Conservation (phyloP, 2,113 vertebrate genomes). For the Trinectes maculatus region DNA sequence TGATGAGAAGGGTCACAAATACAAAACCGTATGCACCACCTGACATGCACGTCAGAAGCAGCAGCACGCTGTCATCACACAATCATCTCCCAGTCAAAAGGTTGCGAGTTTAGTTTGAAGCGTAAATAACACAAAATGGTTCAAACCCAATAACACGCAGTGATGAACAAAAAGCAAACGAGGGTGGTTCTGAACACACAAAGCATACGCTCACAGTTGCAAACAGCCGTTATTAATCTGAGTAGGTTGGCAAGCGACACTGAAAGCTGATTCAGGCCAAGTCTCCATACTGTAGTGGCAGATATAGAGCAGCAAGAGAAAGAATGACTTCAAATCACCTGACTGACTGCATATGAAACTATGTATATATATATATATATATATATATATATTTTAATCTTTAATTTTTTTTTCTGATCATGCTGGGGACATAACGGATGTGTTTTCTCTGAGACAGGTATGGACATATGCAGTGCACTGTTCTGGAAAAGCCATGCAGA, state of each 20-base stretch:
- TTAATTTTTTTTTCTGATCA: too few relatives aligned
- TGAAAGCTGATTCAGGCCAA: conserved; percentile 73
- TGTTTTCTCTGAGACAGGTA: conserved; percentile 77
- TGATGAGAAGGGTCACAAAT: neutral
- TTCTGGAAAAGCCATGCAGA: conserved; percentile 95
- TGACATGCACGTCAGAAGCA: conserved; percentile 81
- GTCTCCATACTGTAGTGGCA: conserved; percentile 20
- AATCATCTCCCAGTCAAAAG: conserved; percentile 66
- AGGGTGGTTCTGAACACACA: conserved; percentile 73
- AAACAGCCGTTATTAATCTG: conserved; percentile 87
- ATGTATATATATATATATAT: too few relatives aligned
- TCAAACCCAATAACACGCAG: conserved; percentile 75
- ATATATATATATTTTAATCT: too few relatives aligned
- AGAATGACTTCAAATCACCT: conserved; percentile 19
- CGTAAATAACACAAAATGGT: conserved; percentile 76
- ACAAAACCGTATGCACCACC: conserved; percentile 56
- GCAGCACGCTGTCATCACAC: conserved; percentile 77
- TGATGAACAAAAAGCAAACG: conserved; percentile 86
- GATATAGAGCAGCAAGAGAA: conserved; percentile 20
- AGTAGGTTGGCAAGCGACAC: conserved; percentile 85
- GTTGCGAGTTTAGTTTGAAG: conserved; percentile 83
- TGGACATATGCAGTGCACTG: conserved; percentile 90
- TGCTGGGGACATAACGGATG: conserved; percentile 38
- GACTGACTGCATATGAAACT: neutral
- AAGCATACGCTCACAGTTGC: conserved; percentile 87